Percentiles rank a stretch among this genome's conserved stretches.
Conservation (phyloP, 2,888 invertebrate genomes). For the Tortrix viridana region DNA sequence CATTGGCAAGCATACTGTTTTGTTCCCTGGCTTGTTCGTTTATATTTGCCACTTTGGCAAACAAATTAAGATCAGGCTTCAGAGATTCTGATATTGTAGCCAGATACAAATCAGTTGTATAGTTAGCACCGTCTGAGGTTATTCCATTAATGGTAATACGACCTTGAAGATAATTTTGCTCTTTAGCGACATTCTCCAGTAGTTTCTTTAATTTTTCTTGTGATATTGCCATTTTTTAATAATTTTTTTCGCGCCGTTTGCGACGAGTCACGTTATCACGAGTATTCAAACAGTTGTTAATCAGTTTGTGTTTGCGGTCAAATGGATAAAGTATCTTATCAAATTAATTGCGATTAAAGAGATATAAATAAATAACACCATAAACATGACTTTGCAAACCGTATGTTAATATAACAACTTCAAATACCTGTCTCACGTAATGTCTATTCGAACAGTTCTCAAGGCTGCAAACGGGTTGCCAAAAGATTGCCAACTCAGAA, state of each 20-base stretch:
- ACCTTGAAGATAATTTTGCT: conserved; percentile 10
- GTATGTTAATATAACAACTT: too few species aligned
- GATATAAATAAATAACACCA: too few species aligned
- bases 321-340: too few species aligned
- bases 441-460: too few species aligned
- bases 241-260: background rate
- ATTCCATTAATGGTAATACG: conserved; percentile 19
- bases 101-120: conserved; percentile 22
- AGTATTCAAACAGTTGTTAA: too few species aligned
- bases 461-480: too few species aligned
- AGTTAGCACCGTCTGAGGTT: conserved; percentile 35
- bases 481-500: too few species aligned
- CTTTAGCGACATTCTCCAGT: conserved; percentile 14
- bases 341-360: too few species aligned
- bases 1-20: background rate
- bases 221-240: conserved; percentile 10
- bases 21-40: conserved; percentile 2
- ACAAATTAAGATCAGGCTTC: conserved; percentile 24
- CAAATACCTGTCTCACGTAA: too few species aligned
- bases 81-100: conserved; percentile 13
- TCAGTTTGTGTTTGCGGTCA: too few species aligned
- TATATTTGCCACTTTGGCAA: conserved; percentile 30
- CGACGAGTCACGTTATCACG: too few species aligned
- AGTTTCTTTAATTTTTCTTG: conserved; percentile 4
- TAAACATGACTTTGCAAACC: too few species aligned